Base-by-base conservation (phyloP, 2,888 invertebrate species). In the Drosophila tanythrix region DNA sequence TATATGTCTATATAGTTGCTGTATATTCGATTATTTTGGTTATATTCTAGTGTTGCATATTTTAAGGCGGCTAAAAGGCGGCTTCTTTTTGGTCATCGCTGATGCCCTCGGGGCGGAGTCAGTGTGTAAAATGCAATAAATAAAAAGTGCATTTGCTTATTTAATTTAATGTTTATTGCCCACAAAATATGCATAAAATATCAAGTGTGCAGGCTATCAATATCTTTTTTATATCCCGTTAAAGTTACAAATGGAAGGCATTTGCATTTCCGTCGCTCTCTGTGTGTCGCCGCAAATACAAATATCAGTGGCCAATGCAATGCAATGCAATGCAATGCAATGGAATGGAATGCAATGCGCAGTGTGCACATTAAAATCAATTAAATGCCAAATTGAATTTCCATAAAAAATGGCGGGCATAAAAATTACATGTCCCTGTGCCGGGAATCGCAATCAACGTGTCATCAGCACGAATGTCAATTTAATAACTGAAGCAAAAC, bases 321-420 rank as follows among this genome's bases (percentile, higher is more conserved):
- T 21, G 21, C 21, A 21, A 21, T 21, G 21, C 21, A 50, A 31
- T 63, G 46, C 3, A 3, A 33, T 33, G 33, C 10, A 33, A 33
- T 33, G 57, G 35, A 51, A 52, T 66, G 66, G 58, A 53, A 36
- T 74, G 65, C 40, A 50, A 35, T 63, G 46, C 51, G 33, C 74
- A 58, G 71, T 72, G 67, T 71, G 74, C 80, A 82, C 85, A 90
- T 90, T 90, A 90, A 90, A 89, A 88, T 90, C 88, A 90, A 88
- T 88, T 89, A 88, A 89, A 89, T 81, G 88, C 85, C 88, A 89
- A 88, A 90, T 90, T 89, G 84, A 84, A 76, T 90, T 90, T 90
- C 90, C 82, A 72, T 68, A 79, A 70, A 90, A 81, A 88, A 85
- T 74, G 83, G 79, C 81, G 76, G 65, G 53, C 70, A 86, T 88